Evolutionary conservation across 2,888 invertebrate species (phyloP).

Genomic region (Cephus pulcher): DNA sequence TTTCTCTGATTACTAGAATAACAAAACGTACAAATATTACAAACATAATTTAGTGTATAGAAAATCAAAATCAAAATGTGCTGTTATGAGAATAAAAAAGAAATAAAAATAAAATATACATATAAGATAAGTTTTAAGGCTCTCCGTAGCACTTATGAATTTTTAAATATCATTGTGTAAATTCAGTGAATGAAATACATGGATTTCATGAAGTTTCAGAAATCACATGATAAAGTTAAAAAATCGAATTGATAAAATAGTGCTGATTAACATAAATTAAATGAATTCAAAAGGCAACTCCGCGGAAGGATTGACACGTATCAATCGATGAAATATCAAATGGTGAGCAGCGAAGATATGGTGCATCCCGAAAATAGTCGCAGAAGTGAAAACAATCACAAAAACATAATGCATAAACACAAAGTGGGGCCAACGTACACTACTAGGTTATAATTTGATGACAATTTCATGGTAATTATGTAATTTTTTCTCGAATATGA

Average conservation of each 20-base stretch:
- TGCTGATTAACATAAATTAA: slow-evolving; percentile 5
- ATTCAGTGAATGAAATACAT: background rate
- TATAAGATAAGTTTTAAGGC: background rate
- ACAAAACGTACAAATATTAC: background rate
- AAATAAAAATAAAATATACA: slow-evolving; percentile 8
- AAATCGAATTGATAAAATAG: slow-evolving; percentile 4
- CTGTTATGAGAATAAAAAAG: slow-evolving; percentile 12
- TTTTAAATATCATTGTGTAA: background rate
- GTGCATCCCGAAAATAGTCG: slow-evolving; percentile 3
- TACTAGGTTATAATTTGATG: slow-evolving; percentile 54
- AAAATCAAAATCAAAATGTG: background rate
- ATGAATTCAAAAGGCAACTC: background rate
- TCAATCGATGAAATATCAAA: slow-evolving; percentile 2
- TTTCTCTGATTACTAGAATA: background rate
- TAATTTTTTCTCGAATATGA: background rate
- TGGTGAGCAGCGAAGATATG: slow-evolving; percentile 14
- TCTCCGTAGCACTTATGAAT: background rate
- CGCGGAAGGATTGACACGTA: background rate
- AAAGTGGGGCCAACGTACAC: slow-evolving; percentile 44
- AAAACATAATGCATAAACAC: slow-evolving; percentile 53
- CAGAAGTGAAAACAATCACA: slow-evolving; percentile 39
- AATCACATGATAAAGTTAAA: slow-evolving; percentile 4
- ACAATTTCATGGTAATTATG: slow-evolving; percentile 32
- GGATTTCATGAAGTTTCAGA: slow-evolving; percentile 6
- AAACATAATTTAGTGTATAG: background rate